phyloP scores from a whole-genome alignment of 1,140 invertebrate species.

The Araneus ventricosus region DNA sequence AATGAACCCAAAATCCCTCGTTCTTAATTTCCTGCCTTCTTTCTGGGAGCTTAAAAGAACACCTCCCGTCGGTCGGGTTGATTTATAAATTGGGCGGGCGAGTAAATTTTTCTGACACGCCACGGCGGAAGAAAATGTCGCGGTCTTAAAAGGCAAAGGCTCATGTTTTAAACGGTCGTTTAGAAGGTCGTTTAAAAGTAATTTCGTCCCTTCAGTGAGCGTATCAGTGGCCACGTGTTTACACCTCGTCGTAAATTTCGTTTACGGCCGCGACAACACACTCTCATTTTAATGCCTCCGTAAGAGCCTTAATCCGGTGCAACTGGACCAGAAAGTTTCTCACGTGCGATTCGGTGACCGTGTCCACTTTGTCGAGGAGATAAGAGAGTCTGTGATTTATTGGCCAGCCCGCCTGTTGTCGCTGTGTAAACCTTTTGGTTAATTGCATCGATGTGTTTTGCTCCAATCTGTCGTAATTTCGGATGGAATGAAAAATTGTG shows the following conservation, averaged over 20 bases:
- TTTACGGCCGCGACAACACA: conserved; percentile 66
- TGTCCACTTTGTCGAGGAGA: conserved; percentile 23
- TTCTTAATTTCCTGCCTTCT: not conserved
- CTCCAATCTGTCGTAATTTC: not conserved
- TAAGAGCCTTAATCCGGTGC: conserved; percentile 65
- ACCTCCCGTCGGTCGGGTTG: not conserved
- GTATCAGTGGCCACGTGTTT: conserved; percentile 58
- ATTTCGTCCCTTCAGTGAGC: conserved; percentile 39
- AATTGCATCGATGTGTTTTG: not conserved
- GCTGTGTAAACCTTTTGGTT: not conserved
- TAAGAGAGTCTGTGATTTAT: conserved; percentile 9
- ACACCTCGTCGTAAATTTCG: conserved; percentile 71
- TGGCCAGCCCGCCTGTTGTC: not conserved
- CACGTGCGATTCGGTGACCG: conserved; percentile 20
- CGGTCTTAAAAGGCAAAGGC: conserved; percentile 29
- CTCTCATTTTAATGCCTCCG: conserved; percentile 63
- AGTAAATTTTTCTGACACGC: conserved; percentile 57
- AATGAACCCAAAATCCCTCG: conserved; percentile 20
- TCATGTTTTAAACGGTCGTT: conserved; percentile 65
- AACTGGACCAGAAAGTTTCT: conserved; percentile 41
- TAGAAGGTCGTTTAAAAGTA: conserved; percentile 69
- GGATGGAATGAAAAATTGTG: not conserved
- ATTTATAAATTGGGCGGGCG: conserved; percentile 64
- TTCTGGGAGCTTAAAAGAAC: not conserved
- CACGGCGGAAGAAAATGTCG: conserved; percentile 34